phyloP scores from a whole-genome alignment of 2,797 vertebrate genomes.

The Sarcophilus harrisii region DNA sequence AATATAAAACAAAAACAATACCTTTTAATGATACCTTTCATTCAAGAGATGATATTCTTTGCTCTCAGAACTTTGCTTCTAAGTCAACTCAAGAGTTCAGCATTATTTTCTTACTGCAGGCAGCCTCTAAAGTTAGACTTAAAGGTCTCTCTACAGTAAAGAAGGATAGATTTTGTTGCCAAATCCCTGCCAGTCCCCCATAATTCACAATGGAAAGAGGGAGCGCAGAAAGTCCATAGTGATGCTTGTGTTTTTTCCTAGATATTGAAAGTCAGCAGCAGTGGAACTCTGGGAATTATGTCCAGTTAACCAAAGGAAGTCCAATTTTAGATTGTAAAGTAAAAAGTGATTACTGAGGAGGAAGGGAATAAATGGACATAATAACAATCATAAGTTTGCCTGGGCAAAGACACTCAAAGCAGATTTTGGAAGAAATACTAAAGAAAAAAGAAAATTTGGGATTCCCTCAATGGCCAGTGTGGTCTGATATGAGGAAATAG shows the following conservation, averaged over 20 bases:
- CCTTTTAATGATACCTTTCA: constrained; percentile 85
- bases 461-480: not conserved
- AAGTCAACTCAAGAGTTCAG: constrained; percentile 76
- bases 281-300: constrained; percentile 3
- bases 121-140: constrained; percentile 66
- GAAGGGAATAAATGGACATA: constrained; percentile 41
- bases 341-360: constrained; percentile 21
- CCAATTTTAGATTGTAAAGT: constrained; percentile 21
- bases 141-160: constrained; percentile 52
- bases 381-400: constrained; percentile 25
- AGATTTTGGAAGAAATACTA: constrained; percentile 12
- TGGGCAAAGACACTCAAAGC: constrained; percentile 7
- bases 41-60: constrained; percentile 82
- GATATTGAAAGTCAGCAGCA: constrained; percentile 32
- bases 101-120: constrained; percentile 64
- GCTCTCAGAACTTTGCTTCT: constrained; percentile 80
- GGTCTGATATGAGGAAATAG: constrained; percentile 49
- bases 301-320: constrained; percentile 29
- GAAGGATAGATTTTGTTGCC: constrained; percentile 23
- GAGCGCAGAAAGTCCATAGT: constrained; percentile 49
- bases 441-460: constrained; percentile 50
- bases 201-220: not conserved
- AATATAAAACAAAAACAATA: constrained; percentile 77
- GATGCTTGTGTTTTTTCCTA: constrained; percentile 30
- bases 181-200: not conserved